phyloP scores from a whole-genome alignment of 2,797 vertebrate genomes.

The Pachyuromys duprasi region DNA sequence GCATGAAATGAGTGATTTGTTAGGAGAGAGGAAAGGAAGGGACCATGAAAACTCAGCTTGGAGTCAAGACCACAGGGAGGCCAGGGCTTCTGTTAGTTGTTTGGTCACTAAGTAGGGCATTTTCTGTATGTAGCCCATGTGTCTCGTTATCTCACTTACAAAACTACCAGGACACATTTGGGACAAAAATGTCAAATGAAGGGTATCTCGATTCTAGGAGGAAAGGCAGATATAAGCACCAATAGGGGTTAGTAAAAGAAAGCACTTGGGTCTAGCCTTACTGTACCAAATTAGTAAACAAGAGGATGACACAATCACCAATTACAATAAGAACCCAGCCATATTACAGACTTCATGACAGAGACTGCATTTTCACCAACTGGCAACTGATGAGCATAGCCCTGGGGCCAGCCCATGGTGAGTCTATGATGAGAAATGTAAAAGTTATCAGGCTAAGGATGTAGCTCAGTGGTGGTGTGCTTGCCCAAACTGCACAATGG shows the following conservation, averaged over 20 bases:
- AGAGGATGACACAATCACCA: neutral
- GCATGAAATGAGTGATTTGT: neutral
- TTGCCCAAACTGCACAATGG: neutral
- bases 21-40: neutral
- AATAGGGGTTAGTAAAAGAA: neutral
- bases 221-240: neutral
- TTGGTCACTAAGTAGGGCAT: neutral
- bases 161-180: neutral
- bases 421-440: neutral
- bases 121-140: neutral
- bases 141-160: neutral
- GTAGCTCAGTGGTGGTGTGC: neutral
- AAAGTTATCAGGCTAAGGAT: neutral
- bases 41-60: neutral
- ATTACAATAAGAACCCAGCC: neutral
- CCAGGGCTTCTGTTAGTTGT: neutral
- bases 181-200: neutral
- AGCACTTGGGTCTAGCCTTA: neutral
- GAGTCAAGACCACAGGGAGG: neutral
- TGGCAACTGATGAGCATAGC: neutral
- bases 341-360: neutral
- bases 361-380: neutral
- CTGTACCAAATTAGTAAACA: neutral
- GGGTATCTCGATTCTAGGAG: neutral
- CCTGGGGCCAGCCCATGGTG: neutral